phyloP scores from a whole-genome alignment of 1,140 invertebrate genomes.

The Subanguina moxae region DNA sequence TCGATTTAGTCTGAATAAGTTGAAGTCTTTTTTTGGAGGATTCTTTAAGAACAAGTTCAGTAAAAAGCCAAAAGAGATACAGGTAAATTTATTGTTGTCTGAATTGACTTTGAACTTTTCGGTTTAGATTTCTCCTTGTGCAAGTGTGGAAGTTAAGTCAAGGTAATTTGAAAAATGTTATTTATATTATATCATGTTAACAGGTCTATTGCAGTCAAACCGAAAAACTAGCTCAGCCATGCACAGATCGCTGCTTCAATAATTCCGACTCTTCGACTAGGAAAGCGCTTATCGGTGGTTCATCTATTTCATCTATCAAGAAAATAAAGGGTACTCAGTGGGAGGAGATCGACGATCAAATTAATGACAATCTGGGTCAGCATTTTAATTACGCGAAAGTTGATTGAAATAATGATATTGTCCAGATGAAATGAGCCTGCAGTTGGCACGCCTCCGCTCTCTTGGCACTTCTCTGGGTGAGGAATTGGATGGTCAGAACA shows the following conservation, averaged over 20 bases:
- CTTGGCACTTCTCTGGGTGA: slow-evolving; percentile 73
- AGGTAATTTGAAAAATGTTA: not conserved
- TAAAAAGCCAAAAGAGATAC: slow-evolving; percentile 24
- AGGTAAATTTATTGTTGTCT: not conserved
- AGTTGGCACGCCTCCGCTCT: slow-evolving; percentile 73
- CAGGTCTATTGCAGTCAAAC: not conserved
- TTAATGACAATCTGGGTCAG: slow-evolving; percentile 59
- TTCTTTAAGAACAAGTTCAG: slow-evolving; percentile 58
- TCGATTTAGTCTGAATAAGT: slow-evolving; percentile 79
- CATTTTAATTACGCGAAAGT: too few species aligned
- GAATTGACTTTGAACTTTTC: not conserved
- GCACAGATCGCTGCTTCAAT: not conserved
- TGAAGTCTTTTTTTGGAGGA: slow-evolving; percentile 67
- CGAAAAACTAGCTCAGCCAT: not conserved
- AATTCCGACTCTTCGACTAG: too few species aligned
- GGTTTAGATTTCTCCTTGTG: not conserved
- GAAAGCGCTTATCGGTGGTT: not conserved
- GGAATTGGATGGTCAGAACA: slow-evolving; percentile 81
- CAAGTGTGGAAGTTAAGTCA: slow-evolving; percentile 5
- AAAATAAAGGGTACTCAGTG: slow-evolving; percentile 57
- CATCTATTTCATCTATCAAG: slow-evolving; percentile 39
- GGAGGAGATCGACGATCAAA: slow-evolving; percentile 58
- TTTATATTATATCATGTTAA: too few species aligned
- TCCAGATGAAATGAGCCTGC: slow-evolving; percentile 74
- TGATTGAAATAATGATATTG: not conserved